Evolutionary conservation across 2,113 vertebrate species (phyloP).

Genomic region (Grantiella picta): DNA sequence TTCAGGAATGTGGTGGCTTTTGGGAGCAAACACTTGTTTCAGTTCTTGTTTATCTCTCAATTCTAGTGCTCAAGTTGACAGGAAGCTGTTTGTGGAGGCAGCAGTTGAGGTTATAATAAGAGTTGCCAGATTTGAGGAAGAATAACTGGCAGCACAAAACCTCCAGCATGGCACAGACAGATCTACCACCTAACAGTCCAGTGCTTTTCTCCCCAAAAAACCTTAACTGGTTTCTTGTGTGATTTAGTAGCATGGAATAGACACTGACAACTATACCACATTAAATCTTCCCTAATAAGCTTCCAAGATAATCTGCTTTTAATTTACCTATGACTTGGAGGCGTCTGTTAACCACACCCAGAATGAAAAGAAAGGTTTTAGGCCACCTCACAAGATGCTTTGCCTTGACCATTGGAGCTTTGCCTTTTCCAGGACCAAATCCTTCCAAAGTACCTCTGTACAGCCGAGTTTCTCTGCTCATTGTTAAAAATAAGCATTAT

Average conservation of each 20-base stretch:
- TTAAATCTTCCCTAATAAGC: not conserved
- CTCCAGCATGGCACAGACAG: not conserved
- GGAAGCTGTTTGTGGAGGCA: not conserved
- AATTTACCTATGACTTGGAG: not conserved
- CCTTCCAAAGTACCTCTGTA: not conserved
- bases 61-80: not conserved
- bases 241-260: not conserved
- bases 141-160: not conserved
- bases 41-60: not conserved
- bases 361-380: not conserved
- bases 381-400: rapidly evolving
- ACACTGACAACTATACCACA: not conserved
- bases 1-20: not conserved
- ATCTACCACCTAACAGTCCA: not conserved
- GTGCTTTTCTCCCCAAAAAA: not conserved
- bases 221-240: not conserved
- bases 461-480: not conserved
- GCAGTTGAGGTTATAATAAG: not conserved
- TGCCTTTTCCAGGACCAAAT: not conserved
- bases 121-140: not conserved
- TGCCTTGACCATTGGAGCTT: not conserved
- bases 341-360: not conserved
- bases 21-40: not conserved
- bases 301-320: not conserved
- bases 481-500: not conserved